Base-by-base conservation (phyloP, 2,888 invertebrate genomes). In the Rhyacophila evoluta region DNA sequence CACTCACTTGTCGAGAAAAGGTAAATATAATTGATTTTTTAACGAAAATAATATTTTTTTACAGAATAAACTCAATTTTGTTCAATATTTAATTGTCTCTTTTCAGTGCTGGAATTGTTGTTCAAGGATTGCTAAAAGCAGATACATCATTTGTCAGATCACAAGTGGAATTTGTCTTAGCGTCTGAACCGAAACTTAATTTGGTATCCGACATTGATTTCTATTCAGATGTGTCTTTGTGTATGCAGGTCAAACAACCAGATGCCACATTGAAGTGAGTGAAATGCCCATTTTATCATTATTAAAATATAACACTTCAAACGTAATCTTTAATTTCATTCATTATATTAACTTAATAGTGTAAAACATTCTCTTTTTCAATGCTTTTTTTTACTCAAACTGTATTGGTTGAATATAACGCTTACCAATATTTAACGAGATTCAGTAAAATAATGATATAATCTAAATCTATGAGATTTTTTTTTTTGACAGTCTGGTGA, bases 141-240 rank as follows among this genome's bases (percentile, higher is more conserved):
- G 92, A 93, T 70, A 91, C 93, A 0, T 88, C 91, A 11, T 94
- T 94, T 82, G 92, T 94, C 0, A 89, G 90, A 81, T 91, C 93
- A 10, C 91, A 91, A 83, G 90, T 94, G 2, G 92, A 93, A 83
- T 94, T 94, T 84, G 90, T 89, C 10, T 86, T 93, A 1, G 91
- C 91, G 0, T 88, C 93, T 37, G 93, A 94, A 84, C 93, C 94
- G 0, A 92, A 92, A 84, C 88, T 96, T 12, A 92, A 92, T 83
- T 89, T 95, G 73, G 89, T 92, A 68, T 94, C 95, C 0, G 93
- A 96, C 84, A 91, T 95, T 37, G 94, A 96, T 84, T 96, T 96
- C 85, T 94, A 93, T 73, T 92, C 92, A 19, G 91, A 91, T 76
- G 91, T 94, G n/a, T 92, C 93, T 83, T 88, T 95, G 74, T 96